Evolutionary conservation across 1,140 invertebrate genomes (phyloP).

Genomic region (Helicoverpa armigera): DNA sequence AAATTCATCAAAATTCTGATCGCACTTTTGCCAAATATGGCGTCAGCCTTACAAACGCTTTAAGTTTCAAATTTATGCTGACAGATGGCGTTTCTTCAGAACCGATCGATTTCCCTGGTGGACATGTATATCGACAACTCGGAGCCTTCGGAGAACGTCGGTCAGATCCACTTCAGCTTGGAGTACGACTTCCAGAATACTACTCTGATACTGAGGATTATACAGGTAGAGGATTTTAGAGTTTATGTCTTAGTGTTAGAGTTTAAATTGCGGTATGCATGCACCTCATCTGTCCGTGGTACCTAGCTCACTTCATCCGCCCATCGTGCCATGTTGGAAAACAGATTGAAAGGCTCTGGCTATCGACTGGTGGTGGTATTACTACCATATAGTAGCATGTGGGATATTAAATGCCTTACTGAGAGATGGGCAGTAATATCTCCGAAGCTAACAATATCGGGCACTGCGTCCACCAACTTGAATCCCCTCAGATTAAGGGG

Average conservation of each 20-base stretch:
- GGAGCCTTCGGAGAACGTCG: slow-evolving; percentile 96
- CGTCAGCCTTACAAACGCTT: slow-evolving; percentile 31
- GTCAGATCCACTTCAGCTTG: slow-evolving; percentile 97
- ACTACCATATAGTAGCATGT: too few species aligned
- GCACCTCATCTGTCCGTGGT: too few species aligned
- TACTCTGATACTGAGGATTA: slow-evolving; percentile 96
- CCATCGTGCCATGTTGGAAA: too few species aligned
- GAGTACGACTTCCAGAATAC: slow-evolving; percentile 98
- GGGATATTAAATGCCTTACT: too few species aligned
- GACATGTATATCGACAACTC: slow-evolving; percentile 98
- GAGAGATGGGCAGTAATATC: too few species aligned
- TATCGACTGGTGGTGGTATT: too few species aligned
- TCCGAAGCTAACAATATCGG: too few species aligned
- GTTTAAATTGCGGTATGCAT: too few species aligned
- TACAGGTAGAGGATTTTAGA: slow-evolving; percentile 89
- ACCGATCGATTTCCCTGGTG: slow-evolving; percentile 96
- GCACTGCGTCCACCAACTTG: too few species aligned
- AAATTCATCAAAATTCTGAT: slow-evolving; percentile 15
- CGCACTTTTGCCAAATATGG: background rate
- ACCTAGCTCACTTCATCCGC: background rate
- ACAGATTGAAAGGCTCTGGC: too few species aligned
- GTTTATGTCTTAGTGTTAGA: too few species aligned
- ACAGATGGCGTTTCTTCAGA: slow-evolving; percentile 92
- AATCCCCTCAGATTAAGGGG: too few species aligned
- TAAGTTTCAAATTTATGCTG: slow-evolving; percentile 65